phyloP scores from a whole-genome alignment of 2,888 invertebrate species.

The Phyllotreta striolata region DNA sequence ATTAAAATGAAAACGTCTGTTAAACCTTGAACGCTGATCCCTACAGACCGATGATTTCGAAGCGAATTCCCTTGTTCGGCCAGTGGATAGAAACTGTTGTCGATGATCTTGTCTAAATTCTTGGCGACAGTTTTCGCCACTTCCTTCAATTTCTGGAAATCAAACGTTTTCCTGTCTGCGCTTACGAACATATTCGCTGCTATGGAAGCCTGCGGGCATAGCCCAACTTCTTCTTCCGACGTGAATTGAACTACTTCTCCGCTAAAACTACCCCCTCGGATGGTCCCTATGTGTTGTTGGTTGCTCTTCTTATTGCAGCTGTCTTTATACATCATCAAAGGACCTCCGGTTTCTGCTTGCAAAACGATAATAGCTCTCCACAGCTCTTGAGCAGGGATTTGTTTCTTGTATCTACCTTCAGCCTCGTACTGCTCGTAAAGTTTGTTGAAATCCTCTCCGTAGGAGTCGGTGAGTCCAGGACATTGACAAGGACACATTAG shows the following conservation, averaged over 20 bases:
- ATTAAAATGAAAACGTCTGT: constrained; percentile 96
- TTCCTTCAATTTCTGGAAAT: constrained; percentile 86
- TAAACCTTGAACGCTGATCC: constrained; percentile 93
- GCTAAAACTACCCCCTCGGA: constrained; percentile 86
- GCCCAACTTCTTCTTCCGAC: constrained; percentile 91
- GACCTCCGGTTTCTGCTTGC: constrained; percentile 98
- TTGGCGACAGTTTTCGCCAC: constrained; percentile 88
- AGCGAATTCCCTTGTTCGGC: constrained; percentile 90
- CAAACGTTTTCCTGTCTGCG: constrained; percentile 76
- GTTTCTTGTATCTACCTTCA: constrained; percentile 69
- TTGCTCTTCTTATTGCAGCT: constrained; percentile 97
- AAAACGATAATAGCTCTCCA: constrained; percentile 95
- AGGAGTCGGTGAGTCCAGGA: constrained; percentile 88
- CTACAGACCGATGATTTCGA: constrained; percentile 83
- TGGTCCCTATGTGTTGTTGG: constrained; percentile 97
- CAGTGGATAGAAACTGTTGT: constrained; percentile 94
- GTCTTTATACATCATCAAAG: constrained; percentile 97
- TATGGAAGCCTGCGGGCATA: constrained; percentile 97
- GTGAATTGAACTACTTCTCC: constrained; percentile 98
- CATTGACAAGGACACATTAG: constrained; percentile 96
- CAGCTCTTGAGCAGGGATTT: constrained; percentile 82
- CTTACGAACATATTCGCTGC: constrained; percentile 95
- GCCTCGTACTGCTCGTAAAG: constrained; percentile 87
- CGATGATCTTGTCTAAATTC: constrained; percentile 97
- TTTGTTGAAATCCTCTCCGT: constrained; percentile 94